phyloP scores from a whole-genome alignment of 2,888 invertebrate species.

The Oligia strigilis region DNA sequence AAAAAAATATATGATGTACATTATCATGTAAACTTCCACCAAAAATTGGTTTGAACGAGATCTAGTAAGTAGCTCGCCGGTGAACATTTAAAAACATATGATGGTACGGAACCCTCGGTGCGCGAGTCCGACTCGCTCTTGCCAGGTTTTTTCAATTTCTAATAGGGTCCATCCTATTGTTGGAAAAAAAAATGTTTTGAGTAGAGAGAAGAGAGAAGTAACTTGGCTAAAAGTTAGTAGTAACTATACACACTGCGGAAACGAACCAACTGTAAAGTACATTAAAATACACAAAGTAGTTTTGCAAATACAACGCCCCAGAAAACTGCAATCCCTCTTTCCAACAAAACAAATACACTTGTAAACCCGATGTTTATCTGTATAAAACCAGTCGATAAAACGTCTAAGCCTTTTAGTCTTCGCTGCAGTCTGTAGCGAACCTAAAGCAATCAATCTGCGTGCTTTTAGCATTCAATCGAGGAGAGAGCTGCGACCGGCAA shows the following conservation, averaged over 20 bases:
- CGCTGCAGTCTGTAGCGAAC: constrained; percentile 20
- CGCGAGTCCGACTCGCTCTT: too few relatives aligned
- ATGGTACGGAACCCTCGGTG: too few relatives aligned
- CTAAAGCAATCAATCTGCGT: constrained; percentile 50
- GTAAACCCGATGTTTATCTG: constrained; percentile 54
- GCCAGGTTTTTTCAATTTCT: too few relatives aligned
- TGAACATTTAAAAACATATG: too few relatives aligned
- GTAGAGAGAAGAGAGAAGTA: neutral
- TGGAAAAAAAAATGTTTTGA: neutral
- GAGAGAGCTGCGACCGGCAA: constrained; percentile 34
- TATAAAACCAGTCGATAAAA: constrained; percentile 53
- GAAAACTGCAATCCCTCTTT: constrained; percentile 19
- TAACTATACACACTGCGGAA: neutral
- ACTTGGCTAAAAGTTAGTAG: neutral
- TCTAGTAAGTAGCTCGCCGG: too few relatives aligned
- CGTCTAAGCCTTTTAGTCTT: constrained; percentile 48
- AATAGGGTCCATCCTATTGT: too few relatives aligned
- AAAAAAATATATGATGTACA: too few relatives aligned
- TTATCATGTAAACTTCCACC: too few relatives aligned
- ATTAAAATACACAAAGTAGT: neutral
- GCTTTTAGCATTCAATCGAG: constrained; percentile 62
- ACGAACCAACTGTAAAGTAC: neutral
- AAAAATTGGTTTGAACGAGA: too few relatives aligned
- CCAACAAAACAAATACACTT: constrained; percentile 45
- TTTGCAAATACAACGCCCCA: constrained; percentile 9